Evolutionary conservation across 53 echinoderm and acorn worm species (phyloP).

Genomic region (Arbacia lixula): DNA sequence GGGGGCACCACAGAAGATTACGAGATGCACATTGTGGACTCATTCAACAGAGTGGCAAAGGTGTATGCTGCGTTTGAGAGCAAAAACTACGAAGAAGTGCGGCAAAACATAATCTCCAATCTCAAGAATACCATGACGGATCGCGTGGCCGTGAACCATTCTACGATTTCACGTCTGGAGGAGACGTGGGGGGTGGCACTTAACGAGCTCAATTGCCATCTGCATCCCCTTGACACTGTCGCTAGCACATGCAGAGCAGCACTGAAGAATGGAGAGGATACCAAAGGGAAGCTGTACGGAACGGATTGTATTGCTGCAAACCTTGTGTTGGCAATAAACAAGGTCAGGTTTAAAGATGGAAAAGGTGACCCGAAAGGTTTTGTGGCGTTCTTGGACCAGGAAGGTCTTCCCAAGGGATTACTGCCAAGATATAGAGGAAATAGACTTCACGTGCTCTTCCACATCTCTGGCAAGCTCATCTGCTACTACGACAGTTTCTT

Average conservation of each 20-base stretch:
- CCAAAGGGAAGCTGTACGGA: slow-evolving; percentile 29
- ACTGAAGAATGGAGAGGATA: slow-evolving; percentile 5
- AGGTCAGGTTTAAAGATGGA: slow-evolving; percentile 55
- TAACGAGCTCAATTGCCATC: slow-evolving; percentile 54
- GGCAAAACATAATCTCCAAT: neutral
- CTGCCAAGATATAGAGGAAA: slow-evolving; percentile 66
- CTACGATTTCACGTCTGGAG: slow-evolving; percentile 59
- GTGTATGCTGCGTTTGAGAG: neutral
- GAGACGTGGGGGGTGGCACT: slow-evolving; percentile 10
- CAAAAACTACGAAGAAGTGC: neutral
- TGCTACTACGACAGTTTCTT: neutral
- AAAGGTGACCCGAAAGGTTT: slow-evolving; percentile 65
- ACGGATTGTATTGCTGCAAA: slow-evolving; percentile 45
- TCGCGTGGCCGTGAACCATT: slow-evolving; percentile 65
- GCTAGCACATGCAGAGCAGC: slow-evolving; percentile 23
- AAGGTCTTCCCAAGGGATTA: slow-evolving; percentile 37
- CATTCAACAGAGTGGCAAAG: neutral
- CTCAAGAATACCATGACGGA: slow-evolving; percentile 62
- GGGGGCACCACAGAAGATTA: too few relatives aligned
- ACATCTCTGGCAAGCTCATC: slow-evolving; percentile 14
- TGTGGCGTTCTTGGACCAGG: slow-evolving; percentile 1
- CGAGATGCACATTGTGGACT: neutral
- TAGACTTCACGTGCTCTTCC: slow-evolving; percentile 59
- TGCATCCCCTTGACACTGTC: slow-evolving; percentile 66
- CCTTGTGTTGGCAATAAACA: slow-evolving; percentile 49